A percentile compares a stretch with the other conserved stretches of the same genome.
These are phyloP conservation scores for Drosophila melanica DNA, from an alignment of 1,140 invertebrate genomes.

Conservation along the genomic window DNA sequence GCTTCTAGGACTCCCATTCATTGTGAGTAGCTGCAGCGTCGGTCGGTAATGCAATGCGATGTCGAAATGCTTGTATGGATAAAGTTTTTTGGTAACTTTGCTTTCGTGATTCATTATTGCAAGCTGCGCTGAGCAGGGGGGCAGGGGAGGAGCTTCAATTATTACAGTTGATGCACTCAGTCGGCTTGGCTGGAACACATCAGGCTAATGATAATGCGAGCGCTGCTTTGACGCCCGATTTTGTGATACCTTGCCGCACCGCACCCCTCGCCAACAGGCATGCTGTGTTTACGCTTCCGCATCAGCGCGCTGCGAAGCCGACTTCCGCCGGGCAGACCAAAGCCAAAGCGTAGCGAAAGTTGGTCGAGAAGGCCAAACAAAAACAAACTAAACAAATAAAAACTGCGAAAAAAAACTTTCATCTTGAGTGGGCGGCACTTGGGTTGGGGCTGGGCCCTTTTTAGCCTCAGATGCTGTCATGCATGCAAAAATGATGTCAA, in stretches of 20 bases:
- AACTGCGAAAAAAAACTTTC: conserved; percentile 2
- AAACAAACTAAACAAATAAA: conserved; percentile 71
- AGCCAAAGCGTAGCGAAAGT: conserved; percentile 39
- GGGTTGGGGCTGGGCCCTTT: background rate
- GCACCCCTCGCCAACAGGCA: background rate
- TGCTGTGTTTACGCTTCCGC: conserved; percentile 58
- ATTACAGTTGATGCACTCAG: too few relatives aligned
- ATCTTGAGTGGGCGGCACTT: background rate
- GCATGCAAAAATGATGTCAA: conserved; percentile 67
- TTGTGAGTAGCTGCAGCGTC: too few relatives aligned
- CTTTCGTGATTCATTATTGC: too few relatives aligned
- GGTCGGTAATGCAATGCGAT: too few relatives aligned
- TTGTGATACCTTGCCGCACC: background rate
- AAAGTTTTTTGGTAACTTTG: too few relatives aligned
- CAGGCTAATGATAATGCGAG: conserved; percentile 33
- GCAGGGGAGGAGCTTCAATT: too few relatives aligned
- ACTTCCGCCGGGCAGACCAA: conserved; percentile 21
- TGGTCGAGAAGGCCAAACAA: conserved; percentile 38
- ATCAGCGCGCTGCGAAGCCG: conserved; percentile 37
- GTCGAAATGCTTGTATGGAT: too few relatives aligned
- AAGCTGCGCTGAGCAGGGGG: too few relatives aligned
- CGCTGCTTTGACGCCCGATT: background rate
- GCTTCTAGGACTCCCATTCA: too few relatives aligned
- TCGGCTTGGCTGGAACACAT: conserved; percentile 1
- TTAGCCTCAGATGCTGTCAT: conserved; percentile 48